Conservation (phyloP, 35 echinoderm and acorn worm genomes). For the Chiridota heheva region DNA sequence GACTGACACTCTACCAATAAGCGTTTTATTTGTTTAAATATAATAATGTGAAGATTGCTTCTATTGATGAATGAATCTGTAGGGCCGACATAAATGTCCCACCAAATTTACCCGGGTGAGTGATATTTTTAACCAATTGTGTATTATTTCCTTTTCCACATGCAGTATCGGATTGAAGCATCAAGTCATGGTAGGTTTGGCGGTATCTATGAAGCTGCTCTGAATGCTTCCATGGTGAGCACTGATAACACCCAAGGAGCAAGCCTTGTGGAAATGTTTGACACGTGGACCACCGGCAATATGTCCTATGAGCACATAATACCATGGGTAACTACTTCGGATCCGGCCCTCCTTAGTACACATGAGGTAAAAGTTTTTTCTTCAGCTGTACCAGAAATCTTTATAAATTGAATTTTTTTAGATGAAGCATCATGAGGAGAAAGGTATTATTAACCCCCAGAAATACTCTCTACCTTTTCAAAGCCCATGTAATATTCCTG, state of each 20-base stretch:
- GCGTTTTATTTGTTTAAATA: too few relatives aligned
- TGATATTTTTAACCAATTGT: neutral
- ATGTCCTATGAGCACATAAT: conserved; percentile 59
- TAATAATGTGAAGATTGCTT: too few relatives aligned
- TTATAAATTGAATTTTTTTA: too few relatives aligned
- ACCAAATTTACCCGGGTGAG: too few relatives aligned
- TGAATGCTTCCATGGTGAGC: conserved; percentile 43
- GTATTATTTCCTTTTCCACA: conserved; percentile 1
- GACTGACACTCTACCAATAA: too few relatives aligned
- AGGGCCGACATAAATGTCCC: too few relatives aligned
- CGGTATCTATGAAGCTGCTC: conserved; percentile 70
- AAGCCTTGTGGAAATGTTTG: conserved; percentile 58
- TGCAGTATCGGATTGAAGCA: conserved; percentile 79
- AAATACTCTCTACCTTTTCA: too few relatives aligned
- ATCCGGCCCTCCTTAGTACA: conserved; percentile 34
- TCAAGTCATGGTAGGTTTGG: conserved; percentile 54
- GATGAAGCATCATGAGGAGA: too few relatives aligned
- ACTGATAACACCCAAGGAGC: conserved; percentile 21
- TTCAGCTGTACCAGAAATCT: too few relatives aligned
- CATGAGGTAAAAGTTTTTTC: conserved; percentile 47
- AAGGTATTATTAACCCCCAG: too few relatives aligned
- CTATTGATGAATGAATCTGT: too few relatives aligned
- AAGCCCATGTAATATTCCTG: too few relatives aligned
- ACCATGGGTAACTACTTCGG: conserved; percentile 51
- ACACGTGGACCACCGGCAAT: conserved; percentile 46